phyloP scores from a whole-genome alignment of 2,888 invertebrate species.

The Rutpela maculata region DNA sequence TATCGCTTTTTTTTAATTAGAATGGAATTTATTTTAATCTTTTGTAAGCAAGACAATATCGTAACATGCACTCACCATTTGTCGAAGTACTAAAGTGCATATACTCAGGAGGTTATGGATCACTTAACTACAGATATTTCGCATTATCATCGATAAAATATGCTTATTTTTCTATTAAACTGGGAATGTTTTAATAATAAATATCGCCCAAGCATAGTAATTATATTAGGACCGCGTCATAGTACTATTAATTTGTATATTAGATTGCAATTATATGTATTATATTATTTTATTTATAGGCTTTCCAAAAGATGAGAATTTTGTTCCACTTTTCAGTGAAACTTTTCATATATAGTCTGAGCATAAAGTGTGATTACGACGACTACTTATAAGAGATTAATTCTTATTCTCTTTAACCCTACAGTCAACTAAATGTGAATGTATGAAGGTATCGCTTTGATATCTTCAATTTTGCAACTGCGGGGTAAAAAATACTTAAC shows the following conservation, averaged over 20 bases:
- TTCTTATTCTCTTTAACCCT: too few relatives aligned
- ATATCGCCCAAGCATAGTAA: not conserved
- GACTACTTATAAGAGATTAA: too few relatives aligned
- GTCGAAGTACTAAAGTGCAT: constrained; percentile 14
- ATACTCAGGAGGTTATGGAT: constrained; percentile 32
- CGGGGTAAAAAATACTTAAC: too few relatives aligned
- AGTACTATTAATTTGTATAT: not conserved
- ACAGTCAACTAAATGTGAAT: too few relatives aligned
- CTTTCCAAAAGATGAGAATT: not conserved
- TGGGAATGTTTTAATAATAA: constrained; percentile 17
- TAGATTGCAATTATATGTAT: not conserved
- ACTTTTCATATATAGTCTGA: too few relatives aligned
- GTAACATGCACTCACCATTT: constrained; percentile 5
- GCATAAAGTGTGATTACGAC: too few relatives aligned
- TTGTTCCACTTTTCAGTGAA: too few relatives aligned
- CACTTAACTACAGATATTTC: not conserved
- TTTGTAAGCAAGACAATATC: not conserved
- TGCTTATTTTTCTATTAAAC: constrained; percentile 27
- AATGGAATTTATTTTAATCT: constrained; percentile 24
- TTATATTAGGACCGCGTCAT: not conserved
- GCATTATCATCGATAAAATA: constrained; percentile 21
- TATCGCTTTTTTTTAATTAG: constrained; percentile 24
- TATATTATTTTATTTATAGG: not conserved
- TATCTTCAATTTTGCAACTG: too few relatives aligned
- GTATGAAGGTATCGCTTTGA: too few relatives aligned